Evolutionary conservation across 2,888 invertebrate genomes (phyloP).

Genomic region (Cactoblastis cactorum): DNA sequence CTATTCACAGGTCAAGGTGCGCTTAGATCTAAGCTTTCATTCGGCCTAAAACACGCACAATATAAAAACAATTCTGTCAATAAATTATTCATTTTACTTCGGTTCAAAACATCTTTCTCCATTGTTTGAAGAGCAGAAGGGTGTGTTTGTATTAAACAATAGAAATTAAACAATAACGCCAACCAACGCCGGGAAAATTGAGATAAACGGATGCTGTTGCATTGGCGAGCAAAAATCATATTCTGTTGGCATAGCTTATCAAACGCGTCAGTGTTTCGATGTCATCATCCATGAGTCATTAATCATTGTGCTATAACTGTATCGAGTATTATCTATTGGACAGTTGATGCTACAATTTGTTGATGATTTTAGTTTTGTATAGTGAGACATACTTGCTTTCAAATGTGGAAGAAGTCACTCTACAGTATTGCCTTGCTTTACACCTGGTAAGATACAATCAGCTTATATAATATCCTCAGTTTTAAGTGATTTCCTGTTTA

Average conservation of each 20-base stretch:
- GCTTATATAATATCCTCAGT: slow-evolving; percentile 77
- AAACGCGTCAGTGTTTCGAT: slow-evolving; percentile 47
- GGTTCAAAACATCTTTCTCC: slow-evolving; percentile 27
- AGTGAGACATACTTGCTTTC: slow-evolving; percentile 78
- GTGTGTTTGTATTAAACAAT: background rate
- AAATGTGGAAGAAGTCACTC: slow-evolving; percentile 79
- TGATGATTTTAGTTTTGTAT: slow-evolving; percentile 77
- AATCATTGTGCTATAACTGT: slow-evolving; percentile 73
- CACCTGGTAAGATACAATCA: slow-evolving; percentile 78
- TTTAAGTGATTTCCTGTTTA: slow-evolving; percentile 70
- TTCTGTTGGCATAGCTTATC: slow-evolving; percentile 46
- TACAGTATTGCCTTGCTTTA: slow-evolving; percentile 78
- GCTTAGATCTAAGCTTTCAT: slow-evolving; percentile 55
- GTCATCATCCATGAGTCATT: slow-evolving; percentile 61
- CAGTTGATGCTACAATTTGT: slow-evolving; percentile 75
- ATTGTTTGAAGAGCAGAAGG: slow-evolving; percentile 31
- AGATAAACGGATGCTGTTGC: slow-evolving; percentile 17
- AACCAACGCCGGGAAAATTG: slow-evolving; percentile 7
- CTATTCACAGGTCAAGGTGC: slow-evolving; percentile 48
- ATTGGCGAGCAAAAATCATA: slow-evolving; percentile 18
- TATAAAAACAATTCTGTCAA: slow-evolving; percentile 35
- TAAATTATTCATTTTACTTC: slow-evolving; percentile 25
- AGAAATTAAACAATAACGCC: background rate
- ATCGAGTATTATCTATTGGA: slow-evolving; percentile 63
- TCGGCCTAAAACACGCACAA: slow-evolving; percentile 43